Percentiles rank a stretch among this genome's conserved stretches.
Evolutionary conservation across 2,797 vertebrate genomes (phyloP).

Genomic region (Peromyscus nudipes): DNA sequence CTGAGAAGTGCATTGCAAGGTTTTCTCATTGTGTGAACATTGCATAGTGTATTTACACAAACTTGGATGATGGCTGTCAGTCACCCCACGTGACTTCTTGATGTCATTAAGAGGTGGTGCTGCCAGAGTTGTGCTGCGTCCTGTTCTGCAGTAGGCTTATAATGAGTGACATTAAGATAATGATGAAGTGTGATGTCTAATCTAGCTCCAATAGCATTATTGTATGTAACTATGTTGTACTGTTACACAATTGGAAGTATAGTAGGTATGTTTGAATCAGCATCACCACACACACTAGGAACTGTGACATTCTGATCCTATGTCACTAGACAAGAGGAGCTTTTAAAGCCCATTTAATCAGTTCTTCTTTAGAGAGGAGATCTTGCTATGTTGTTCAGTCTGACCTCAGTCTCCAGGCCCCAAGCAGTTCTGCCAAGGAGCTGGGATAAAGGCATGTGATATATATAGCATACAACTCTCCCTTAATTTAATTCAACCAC

Average conservation of each 20-base stretch:
- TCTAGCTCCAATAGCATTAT: background rate
- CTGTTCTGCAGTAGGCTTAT: background rate
- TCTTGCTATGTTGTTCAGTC: background rate
- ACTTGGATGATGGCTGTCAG: background rate
- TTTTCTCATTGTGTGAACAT: background rate
- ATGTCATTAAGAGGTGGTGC: background rate
- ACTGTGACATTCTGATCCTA: background rate
- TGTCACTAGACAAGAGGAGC: background rate
- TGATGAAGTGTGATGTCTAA: background rate
- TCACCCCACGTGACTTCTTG: background rate
- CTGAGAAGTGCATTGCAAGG: background rate
- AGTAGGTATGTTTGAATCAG: background rate
- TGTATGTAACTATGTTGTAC: background rate
- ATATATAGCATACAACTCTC: background rate
- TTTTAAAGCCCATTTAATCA: background rate
- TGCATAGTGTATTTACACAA: background rate
- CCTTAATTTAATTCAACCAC: background rate
- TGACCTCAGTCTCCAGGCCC: background rate
- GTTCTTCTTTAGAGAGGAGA: background rate
- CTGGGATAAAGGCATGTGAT: background rate
- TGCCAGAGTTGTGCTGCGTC: background rate
- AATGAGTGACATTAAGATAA: background rate
- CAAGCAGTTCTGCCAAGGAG: background rate
- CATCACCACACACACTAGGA: background rate
- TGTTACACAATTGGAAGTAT: background rate